phyloP scores from a whole-genome alignment of 2,888 invertebrate genomes.

The Tetheella fluctuosa region DNA sequence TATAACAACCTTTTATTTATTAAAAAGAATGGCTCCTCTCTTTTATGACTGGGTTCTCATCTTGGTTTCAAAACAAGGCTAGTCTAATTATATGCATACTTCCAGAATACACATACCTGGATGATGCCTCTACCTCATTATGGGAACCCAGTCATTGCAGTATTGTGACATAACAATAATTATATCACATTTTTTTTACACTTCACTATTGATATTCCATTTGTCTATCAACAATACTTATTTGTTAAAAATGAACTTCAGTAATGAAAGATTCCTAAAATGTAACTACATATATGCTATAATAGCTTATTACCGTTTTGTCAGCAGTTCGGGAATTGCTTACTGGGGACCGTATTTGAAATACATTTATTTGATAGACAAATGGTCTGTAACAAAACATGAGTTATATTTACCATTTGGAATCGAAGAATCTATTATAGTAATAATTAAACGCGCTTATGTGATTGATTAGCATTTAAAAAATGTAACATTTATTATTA shows the following conservation, averaged over 20 bases:
- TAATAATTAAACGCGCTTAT: not conserved
- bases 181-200: constrained; percentile 13
- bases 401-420: not conserved
- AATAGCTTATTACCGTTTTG: not conserved
- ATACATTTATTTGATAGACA: constrained; percentile 28
- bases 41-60: constrained; percentile 54
- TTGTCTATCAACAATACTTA: constrained; percentile 23
- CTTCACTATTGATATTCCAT: constrained; percentile 21
- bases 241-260: constrained; percentile 11
- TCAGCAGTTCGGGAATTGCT: not conserved
- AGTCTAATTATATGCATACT: constrained; percentile 43
- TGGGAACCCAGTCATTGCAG: constrained; percentile 51
- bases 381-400: constrained; percentile 37
- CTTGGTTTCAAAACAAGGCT: constrained; percentile 33
- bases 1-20: constrained; percentile 59
- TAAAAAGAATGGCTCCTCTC: constrained; percentile 53
- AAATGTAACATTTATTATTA: not conserved
- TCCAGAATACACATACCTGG: constrained; percentile 20
- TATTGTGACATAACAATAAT: constrained; percentile 33
- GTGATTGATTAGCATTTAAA: not conserved
- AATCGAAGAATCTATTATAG: not conserved
- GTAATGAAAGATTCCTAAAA: not conserved
- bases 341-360: too few relatives aligned
- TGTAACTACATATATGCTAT: constrained; percentile 19
- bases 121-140: constrained; percentile 36